Conservation (phyloP, 1,140 invertebrate species). For the Bactericera cockerelli region DNA sequence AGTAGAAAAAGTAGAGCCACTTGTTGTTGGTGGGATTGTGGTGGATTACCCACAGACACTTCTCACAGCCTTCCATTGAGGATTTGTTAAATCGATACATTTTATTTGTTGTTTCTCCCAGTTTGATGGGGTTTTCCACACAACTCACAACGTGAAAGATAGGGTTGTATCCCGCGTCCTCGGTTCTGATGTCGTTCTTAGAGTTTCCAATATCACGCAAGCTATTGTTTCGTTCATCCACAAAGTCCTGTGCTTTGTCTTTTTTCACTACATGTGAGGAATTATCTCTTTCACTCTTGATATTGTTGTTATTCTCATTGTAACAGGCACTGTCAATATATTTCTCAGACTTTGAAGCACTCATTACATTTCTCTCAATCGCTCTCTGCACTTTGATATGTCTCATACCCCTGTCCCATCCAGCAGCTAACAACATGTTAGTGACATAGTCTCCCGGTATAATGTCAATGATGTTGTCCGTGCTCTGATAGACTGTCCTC, state of each 20-base stretch:
- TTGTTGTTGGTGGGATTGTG: neutral
- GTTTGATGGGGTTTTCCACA: neutral
- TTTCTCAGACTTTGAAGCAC: too few relatives aligned
- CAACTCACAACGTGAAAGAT: neutral
- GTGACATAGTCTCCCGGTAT: neutral
- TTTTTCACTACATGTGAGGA: too few relatives aligned
- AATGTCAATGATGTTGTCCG: neutral
- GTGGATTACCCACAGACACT: neutral
- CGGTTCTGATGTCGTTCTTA: too few relatives aligned
- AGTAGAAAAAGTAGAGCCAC: neutral
- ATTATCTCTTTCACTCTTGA: too few relatives aligned
- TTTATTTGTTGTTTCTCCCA: neutral
- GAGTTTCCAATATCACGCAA: too few relatives aligned
- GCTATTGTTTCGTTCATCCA: too few relatives aligned
- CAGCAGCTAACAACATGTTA: neutral
- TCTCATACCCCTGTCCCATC: neutral
- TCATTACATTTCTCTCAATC: too few relatives aligned
- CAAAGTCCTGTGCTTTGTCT: too few relatives aligned
- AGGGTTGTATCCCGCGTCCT: too few relatives aligned
- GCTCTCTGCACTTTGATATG: too few relatives aligned
- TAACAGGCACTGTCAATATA: too few relatives aligned
- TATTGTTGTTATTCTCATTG: too few relatives aligned
- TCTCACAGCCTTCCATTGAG: neutral
- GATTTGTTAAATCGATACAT: neutral
- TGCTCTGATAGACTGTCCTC: neutral